Evolutionary conservation across 1,140 invertebrate species (phyloP).

Genomic region (Oedothorax gibbosus): DNA sequence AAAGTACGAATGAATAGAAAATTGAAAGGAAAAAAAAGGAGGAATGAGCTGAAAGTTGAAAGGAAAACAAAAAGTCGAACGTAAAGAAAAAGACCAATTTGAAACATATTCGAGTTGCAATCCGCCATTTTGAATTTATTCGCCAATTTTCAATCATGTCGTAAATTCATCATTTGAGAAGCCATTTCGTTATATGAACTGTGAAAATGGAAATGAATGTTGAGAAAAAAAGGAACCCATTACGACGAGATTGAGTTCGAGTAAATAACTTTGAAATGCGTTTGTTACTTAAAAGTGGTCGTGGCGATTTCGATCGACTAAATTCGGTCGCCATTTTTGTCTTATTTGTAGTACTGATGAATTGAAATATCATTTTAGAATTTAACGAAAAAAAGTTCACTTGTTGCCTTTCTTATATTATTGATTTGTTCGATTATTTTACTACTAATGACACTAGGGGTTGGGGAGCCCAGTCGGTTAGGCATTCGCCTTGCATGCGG

Average conservation of each 20-base stretch:
- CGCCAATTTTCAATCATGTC: conserved; percentile 17
- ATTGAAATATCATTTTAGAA: too few relatives aligned
- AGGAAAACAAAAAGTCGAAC: background rate
- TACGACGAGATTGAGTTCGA: conserved; percentile 32
- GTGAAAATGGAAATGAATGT: background rate
- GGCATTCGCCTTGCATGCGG: too few relatives aligned
- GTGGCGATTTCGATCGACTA: background rate
- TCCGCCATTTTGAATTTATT: conserved; percentile 36
- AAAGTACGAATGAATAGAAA: background rate
- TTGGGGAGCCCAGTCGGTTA: too few relatives aligned
- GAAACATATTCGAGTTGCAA: conserved; percentile 13
- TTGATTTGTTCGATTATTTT: background rate
- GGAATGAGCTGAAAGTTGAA: background rate
- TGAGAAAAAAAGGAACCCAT: conserved; percentile 10
- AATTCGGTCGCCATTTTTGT: too few relatives aligned
- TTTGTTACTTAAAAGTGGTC: conserved; percentile 25
- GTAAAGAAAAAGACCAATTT: background rate
- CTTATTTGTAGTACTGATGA: too few relatives aligned
- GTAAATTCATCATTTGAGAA: conserved; percentile 37
- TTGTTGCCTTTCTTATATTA: background rate
- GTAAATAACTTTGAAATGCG: conserved; percentile 47
- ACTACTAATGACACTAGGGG: too few relatives aligned
- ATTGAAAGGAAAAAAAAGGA: background rate
- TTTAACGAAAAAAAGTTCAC: background rate
- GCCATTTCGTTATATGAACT: conserved; percentile 50